Evolutionary conservation across 2,113 vertebrate genomes (phyloP).

Genomic region (Sinocyclocheilus maitianheensis): DNA sequence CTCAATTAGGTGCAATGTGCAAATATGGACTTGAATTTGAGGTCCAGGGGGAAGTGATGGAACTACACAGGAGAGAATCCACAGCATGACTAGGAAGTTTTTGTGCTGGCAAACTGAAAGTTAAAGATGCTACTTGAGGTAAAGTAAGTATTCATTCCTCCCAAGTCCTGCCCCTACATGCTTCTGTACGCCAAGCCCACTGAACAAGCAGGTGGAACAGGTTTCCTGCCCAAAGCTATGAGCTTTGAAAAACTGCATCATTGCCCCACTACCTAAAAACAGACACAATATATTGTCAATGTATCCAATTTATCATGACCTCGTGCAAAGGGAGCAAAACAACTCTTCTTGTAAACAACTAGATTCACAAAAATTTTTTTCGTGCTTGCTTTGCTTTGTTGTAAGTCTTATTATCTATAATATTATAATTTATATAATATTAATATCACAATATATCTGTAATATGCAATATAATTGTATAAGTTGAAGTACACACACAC

Average conservation of each 20-base stretch:
- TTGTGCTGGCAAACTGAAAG: neutral
- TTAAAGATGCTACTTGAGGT: neutral
- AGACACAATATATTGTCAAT: neutral
- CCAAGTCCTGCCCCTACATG: neutral
- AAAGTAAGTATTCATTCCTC: neutral
- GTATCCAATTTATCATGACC: neutral
- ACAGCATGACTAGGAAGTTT: neutral
- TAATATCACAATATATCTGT: too few species aligned
- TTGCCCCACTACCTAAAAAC: neutral
- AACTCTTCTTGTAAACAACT: neutral
- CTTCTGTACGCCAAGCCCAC: neutral
- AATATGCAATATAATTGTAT: too few species aligned
- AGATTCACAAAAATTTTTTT: neutral
- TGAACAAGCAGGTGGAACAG: constrained; percentile 11
- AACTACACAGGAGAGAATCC: neutral
- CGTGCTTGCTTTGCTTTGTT: neutral
- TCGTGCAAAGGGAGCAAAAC: neutral
- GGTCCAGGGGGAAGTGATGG: neutral
- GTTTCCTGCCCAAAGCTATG: neutral
- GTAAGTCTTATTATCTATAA: neutral
- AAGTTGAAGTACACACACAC: too few species aligned
- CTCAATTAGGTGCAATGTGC: neutral
- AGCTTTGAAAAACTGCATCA: neutral
- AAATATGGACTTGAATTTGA: neutral
- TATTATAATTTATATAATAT: too few species aligned